Percentiles rank a stretch among this genome's conserved stretches.
Evolutionary conservation across 1,140 invertebrate genomes (phyloP).

Genomic region (Zaprionus camerounensis): DNA sequence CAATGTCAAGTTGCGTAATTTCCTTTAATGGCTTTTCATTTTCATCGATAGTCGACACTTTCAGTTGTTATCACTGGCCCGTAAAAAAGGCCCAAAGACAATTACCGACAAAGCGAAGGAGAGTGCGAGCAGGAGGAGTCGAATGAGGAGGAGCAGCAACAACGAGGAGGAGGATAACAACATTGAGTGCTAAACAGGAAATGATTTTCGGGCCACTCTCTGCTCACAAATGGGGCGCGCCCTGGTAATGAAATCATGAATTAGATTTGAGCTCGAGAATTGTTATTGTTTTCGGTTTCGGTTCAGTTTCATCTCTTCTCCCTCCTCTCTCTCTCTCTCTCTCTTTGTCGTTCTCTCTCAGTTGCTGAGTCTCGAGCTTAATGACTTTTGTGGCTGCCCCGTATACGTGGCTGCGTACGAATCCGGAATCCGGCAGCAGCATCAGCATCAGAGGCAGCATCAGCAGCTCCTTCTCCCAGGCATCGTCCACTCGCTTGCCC

Average conservation of each 20-base stretch:
- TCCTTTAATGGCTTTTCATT: constrained; percentile 81
- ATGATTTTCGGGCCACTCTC: constrained; percentile 69
- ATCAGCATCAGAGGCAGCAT: background rate
- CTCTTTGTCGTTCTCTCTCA: background rate
- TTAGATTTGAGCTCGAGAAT: constrained; percentile 81
- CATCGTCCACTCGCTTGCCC: constrained; percentile 47
- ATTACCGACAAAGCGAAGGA: constrained; percentile 39
- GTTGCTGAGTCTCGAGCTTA: constrained; percentile 53
- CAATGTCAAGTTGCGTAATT: constrained; percentile 79
- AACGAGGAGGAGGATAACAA: constrained; percentile 21
- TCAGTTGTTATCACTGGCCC: constrained; percentile 76
- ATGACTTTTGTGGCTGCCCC: constrained; percentile 68
- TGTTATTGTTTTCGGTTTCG: constrained; percentile 75
- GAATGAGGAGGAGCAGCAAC: background rate
- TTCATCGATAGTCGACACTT: constrained; percentile 79
- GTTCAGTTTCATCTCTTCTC: constrained; percentile 1
- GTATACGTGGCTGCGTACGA: constrained; percentile 20
- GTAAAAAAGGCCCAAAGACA: constrained; percentile 73
- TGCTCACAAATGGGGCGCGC: constrained; percentile 24
- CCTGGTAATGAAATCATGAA: constrained; percentile 80
- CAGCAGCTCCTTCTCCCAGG: background rate
- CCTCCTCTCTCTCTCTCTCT: background rate
- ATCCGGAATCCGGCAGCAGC: constrained; percentile 2
- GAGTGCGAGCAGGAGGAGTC: background rate
- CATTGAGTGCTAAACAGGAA: constrained; percentile 80